Conservation (phyloP, 2,113 vertebrate genomes). For the Gnathonemus longibarbis region DNA sequence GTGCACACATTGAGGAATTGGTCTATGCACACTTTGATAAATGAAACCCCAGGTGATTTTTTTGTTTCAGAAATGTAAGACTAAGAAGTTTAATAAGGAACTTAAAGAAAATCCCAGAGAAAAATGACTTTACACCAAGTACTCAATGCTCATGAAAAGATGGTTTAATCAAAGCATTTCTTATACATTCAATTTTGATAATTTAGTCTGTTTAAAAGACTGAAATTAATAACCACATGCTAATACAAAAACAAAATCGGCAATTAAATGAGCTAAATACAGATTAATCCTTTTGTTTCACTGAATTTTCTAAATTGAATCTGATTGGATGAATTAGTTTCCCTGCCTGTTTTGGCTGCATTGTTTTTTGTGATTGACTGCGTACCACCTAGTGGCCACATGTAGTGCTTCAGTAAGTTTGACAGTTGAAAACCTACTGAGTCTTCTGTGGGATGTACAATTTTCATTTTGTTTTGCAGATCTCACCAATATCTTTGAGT, state of each 20-base stretch:
- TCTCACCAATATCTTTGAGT: conserved; percentile 99
- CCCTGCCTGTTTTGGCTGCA: background rate
- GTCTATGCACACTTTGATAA: background rate
- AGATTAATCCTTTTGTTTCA: background rate
- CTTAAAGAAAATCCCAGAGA: background rate
- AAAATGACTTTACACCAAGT: background rate
- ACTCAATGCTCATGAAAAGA: background rate
- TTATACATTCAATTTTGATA: background rate
- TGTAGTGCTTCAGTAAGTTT: background rate
- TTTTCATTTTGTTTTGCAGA: conserved; percentile 57
- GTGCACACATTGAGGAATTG: background rate
- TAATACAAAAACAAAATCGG: background rate
- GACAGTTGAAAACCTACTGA: background rate
- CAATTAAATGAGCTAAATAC: background rate
- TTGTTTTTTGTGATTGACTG: background rate
- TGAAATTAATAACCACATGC: background rate
- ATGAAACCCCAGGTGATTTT: background rate
- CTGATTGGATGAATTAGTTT: background rate
- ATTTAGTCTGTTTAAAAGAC: background rate
- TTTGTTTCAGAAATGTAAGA: background rate
- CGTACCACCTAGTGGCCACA: background rate
- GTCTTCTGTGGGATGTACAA: background rate
- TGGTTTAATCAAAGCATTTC: background rate
- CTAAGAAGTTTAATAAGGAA: background rate
- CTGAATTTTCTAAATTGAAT: background rate